Conservation (phyloP, 2,888 invertebrate genomes). For the Tineola bisselliella region DNA sequence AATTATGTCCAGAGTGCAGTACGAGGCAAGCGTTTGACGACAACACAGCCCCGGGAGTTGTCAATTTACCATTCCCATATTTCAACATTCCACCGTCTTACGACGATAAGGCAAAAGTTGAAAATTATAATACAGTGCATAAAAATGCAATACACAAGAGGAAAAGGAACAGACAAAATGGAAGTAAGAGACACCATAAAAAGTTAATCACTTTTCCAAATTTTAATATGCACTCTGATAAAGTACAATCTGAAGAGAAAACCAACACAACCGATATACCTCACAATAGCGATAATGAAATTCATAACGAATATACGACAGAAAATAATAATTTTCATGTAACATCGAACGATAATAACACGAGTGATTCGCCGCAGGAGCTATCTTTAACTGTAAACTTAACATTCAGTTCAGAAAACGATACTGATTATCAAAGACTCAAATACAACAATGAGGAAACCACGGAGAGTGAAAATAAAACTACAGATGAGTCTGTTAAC, state of each 20-base stretch:
- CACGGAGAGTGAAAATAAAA: neutral
- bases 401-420: conserved; percentile 27
- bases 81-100: conserved; percentile 41
- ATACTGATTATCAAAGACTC: conserved; percentile 14
- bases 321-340: neutral
- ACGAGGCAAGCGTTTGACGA: neutral
- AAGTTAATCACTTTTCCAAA: conserved; percentile 24
- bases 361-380: neutral
- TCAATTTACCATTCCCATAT: conserved; percentile 38
- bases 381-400: conserved; percentile 33
- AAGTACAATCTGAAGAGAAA: neutral
- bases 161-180: conserved; percentile 38
- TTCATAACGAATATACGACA: neutral
- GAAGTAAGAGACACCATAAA: conserved; percentile 45
- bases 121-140: conserved; percentile 31
- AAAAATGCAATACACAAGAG: conserved; percentile 51
- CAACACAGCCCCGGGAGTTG: neutral
- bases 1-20: neutral
- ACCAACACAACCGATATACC: neutral
- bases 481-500: neutral
- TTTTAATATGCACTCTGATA: neutral
- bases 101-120: conserved; percentile 28
- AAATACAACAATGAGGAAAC: neutral
- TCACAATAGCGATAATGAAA: neutral
- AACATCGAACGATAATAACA: neutral